Evolutionary conservation across 2,113 vertebrate species (phyloP).

Genomic region (Rynchops niger): DNA sequence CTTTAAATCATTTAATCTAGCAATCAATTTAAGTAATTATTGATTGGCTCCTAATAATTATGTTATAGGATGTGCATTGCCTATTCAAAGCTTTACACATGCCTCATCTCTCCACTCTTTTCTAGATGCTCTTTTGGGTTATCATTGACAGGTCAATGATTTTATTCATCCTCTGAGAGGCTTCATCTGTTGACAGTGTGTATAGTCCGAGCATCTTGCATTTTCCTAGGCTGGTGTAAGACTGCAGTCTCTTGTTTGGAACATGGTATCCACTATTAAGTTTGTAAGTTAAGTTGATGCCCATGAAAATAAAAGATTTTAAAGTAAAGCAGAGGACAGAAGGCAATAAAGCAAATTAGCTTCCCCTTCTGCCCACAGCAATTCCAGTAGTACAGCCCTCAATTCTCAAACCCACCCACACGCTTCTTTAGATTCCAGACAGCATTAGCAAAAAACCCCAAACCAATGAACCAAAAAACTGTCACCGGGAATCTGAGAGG

Average conservation of each 20-base stretch:
- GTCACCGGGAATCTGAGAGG: background rate
- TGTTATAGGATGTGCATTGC: background rate
- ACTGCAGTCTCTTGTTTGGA: background rate
- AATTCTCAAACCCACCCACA: background rate
- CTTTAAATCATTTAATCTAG: background rate
- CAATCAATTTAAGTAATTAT: background rate
- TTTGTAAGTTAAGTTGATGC: background rate
- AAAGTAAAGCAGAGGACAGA: background rate
- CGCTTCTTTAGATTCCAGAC: background rate
- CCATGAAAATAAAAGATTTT: background rate
- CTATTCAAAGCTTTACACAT: background rate
- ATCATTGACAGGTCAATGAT: background rate
- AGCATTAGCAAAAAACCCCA: background rate
- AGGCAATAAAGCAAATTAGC: background rate
- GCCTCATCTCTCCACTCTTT: background rate
- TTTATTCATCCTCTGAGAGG: constrained; percentile 16
- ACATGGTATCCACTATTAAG: background rate
- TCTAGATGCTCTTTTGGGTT: background rate
- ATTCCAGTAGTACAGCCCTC: background rate
- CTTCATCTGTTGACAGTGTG: background rate
- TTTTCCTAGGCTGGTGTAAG: background rate
- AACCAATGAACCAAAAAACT: background rate
- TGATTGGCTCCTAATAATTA: background rate
- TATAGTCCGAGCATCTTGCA: background rate
- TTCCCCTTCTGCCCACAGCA: background rate